Conservation (phyloP, 2,888 invertebrate genomes). For the Rhingia campestris region DNA sequence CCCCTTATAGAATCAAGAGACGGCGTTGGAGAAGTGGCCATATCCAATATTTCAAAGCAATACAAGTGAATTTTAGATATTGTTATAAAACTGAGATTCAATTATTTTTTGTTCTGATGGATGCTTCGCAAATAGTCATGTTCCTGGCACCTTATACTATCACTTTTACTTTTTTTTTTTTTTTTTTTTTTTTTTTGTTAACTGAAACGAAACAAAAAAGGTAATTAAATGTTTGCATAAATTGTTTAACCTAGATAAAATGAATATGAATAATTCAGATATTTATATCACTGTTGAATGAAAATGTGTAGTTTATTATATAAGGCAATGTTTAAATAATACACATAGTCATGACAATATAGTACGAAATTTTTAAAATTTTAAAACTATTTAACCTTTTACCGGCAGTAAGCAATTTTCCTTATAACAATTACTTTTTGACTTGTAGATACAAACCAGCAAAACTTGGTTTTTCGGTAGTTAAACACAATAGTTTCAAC, state of each 20-base stretch:
- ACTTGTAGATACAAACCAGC: too few species aligned
- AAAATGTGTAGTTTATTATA: too few species aligned
- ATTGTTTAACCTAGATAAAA: background rate
- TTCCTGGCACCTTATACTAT: conserved; percentile 4
- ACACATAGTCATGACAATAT: too few species aligned
- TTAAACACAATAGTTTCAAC: too few species aligned
- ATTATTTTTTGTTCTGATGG: conserved; percentile 10
- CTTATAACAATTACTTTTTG: too few species aligned
- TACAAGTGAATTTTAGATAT: background rate
- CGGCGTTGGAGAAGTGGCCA: conserved; percentile 94
- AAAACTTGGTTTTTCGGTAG: too few species aligned
- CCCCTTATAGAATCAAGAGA: conserved; percentile 94
- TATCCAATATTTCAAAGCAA: conserved; percentile 83
- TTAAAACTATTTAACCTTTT: too few species aligned
- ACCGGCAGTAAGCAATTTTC: too few species aligned
- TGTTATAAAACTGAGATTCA: conserved; percentile 7
- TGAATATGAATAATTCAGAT: too few species aligned
- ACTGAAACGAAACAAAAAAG: conserved; percentile 16
- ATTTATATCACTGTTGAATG: too few species aligned
- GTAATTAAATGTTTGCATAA: background rate
- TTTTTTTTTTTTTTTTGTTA: background rate
- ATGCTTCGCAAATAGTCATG: conserved; percentile 31
- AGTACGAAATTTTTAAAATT: too few species aligned
- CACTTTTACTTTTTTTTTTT: background rate
- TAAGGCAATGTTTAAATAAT: too few species aligned